Base-by-base conservation (phyloP, 2,113 vertebrate species). In the Atractosteus spatula region DNA sequence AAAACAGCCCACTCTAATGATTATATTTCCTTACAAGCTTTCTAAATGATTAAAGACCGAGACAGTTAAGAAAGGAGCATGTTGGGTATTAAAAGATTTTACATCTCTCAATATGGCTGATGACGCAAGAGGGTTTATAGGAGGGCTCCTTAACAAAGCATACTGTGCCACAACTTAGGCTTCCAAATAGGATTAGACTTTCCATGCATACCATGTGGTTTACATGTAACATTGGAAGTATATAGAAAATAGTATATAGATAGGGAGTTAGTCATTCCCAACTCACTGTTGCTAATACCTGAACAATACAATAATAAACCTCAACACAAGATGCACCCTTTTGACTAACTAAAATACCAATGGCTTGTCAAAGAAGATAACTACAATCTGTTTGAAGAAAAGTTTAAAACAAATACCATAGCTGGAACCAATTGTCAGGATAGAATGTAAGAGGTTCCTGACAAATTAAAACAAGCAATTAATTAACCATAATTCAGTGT, bases 121-220 rank as follows among this genome's bases (percentile, higher is more conserved):
- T 80, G 77, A 77, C 41, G 57, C 86, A 89, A 90, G 79, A 85
- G 87, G 86, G 86, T 87, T 84, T 57, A 29, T 62, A 65, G 41
- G 62, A 68, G 71, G 61, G 56, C 67, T 63, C 63, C 64, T 17
- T 51, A 68, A 67, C 55, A 71, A 17, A 71, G 63, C 70, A 6
- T 13, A 62, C 69, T 57, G 74, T 8, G 66, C 76, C 74, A 80
- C 81, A 79, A 75, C 70, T 64, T 3, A 71, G 74, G 14, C 13
- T 78, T 72, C 70, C 13, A 81, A 88, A 88, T 77, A 85, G 85
- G 83, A 87, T 89, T 86, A 85, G 43, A 72, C 74, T 80, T 83
- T 81, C 66, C 80, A 73, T 76, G 76, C 77, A 78, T 74, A 71
- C 73, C 68, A 59, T 55, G 72, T 47, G 14, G 67, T 72, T 72